These are phyloP conservation scores for Koerneria pararmatus DNA, from an alignment of 2,888 invertebrate species.

Conservation along the genomic window DNA sequence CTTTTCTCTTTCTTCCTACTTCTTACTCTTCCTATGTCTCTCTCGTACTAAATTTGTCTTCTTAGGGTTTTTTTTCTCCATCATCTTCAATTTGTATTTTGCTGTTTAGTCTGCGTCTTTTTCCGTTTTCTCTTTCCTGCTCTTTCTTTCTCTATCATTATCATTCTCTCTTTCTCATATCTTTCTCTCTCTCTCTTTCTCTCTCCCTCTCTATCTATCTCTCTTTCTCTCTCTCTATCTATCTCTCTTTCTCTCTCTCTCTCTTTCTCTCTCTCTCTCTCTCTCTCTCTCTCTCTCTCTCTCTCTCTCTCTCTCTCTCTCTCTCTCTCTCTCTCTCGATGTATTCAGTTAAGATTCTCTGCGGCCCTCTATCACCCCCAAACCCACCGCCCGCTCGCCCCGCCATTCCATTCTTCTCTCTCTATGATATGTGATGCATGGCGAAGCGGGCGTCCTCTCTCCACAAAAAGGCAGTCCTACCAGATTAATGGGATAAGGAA, in stretches of 20 bases:
- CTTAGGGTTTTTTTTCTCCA: neutral
- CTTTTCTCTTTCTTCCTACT: neutral
- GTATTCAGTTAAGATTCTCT: neutral
- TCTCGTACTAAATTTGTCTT: neutral
- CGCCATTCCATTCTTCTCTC: too few species aligned
- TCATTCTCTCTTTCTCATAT: conserved; percentile 19
- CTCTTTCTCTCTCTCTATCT: too few species aligned
- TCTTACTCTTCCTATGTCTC: neutral
- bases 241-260: conserved; percentile 14
- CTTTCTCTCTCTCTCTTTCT: too few species aligned
- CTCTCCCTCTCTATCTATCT: too few species aligned
- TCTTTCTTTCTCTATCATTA: too few species aligned
- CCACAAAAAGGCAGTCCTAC: too few species aligned
- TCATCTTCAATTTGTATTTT: neutral
- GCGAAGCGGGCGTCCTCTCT: too few species aligned
- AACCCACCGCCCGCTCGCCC: too few species aligned
- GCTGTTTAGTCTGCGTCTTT: neutral
- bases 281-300: conserved; percentile 15
- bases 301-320: conserved; percentile 3
- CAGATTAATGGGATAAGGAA: too few species aligned
- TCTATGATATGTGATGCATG: too few species aligned
- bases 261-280: conserved; percentile 17
- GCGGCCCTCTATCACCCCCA: neutral
- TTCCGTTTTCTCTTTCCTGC: neutral
- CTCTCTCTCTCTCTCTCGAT: neutral